Evolutionary conservation across 2,888 invertebrate species (phyloP).

Genomic region (Pristionchus maxplancki): DNA sequence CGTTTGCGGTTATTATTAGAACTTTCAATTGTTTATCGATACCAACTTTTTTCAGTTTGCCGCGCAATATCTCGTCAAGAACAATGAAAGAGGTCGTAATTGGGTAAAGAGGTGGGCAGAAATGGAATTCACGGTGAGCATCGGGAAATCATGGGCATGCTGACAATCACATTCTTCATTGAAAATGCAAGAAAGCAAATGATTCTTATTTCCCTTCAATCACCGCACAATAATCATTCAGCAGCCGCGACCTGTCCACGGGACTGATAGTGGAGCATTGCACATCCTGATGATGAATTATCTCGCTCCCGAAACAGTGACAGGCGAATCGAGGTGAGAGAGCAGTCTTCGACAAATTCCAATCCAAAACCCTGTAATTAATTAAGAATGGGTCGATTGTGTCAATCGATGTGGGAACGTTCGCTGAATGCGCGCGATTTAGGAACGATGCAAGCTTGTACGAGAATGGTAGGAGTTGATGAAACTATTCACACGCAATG

Average conservation of each 20-base stretch:
- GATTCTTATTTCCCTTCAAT: too few relatives aligned
- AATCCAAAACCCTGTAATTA: not conserved
- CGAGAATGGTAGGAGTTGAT: not conserved
- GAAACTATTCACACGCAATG: too few relatives aligned
- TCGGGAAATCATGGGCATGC: not conserved
- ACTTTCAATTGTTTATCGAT: not conserved
- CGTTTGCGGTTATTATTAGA: too few relatives aligned
- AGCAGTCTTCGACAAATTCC: not conserved
- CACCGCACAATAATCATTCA: not conserved
- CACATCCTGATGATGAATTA: not conserved
- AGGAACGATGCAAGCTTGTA: not conserved
- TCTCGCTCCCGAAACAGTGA: not conserved
- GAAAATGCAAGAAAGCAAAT: too few relatives aligned
- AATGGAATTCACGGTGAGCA: not conserved
- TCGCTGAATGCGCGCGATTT: not conserved
- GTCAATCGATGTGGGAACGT: not conserved
- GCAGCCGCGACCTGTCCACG: not conserved
- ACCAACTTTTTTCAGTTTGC: not conserved
- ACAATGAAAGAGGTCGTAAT: not conserved
- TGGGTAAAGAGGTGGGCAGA: not conserved
- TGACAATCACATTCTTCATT: too few relatives aligned
- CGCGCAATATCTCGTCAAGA: not conserved
- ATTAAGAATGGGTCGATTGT: not conserved
- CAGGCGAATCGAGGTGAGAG: not conserved
- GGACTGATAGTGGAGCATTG: not conserved